Percentiles rank a stretch among this genome's conserved stretches.
Conservation (phyloP, 2,888 invertebrate genomes). For the Cetonia aurata region DNA sequence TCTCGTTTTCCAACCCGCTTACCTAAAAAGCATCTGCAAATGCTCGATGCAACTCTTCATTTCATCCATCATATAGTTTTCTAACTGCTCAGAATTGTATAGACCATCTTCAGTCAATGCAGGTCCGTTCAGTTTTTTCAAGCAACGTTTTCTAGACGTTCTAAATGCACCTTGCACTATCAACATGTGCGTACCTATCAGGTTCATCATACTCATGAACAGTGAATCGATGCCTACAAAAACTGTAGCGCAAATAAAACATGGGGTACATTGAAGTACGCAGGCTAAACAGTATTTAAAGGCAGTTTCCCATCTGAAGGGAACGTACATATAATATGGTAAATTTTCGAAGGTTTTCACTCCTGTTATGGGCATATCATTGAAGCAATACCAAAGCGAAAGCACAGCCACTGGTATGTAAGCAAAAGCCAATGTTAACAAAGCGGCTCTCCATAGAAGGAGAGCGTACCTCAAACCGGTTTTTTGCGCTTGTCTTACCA, state of each 20-base stretch:
- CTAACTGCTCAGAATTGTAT: constrained; percentile 45
- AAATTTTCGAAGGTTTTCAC: constrained; percentile 20
- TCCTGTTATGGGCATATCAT: constrained; percentile 18
- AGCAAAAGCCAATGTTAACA: constrained; percentile 55
- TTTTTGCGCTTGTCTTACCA: constrained; percentile 53
- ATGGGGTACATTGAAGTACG: constrained; percentile 60
- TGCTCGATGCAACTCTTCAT: constrained; percentile 59
- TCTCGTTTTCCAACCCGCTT: constrained; percentile 19
- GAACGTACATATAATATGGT: constrained; percentile 50
- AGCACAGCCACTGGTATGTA: constrained; percentile 55
- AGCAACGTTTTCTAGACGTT: constrained; percentile 53
- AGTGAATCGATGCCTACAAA: constrained; percentile 61
- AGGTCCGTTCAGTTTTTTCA: constrained; percentile 40
- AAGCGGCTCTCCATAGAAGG: constrained; percentile 55
- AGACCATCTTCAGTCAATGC: constrained; percentile 11
- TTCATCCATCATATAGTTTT: constrained; percentile 54
- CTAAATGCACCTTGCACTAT: constrained; percentile 61
- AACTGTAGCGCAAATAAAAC: constrained; percentile 60
- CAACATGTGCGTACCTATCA: constrained; percentile 58
- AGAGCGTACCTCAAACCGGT: constrained; percentile 54
- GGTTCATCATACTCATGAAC: constrained; percentile 63
- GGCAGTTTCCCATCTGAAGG: constrained; percentile 58
- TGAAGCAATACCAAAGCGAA: constrained; percentile 41
- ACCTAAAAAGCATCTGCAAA: constrained; percentile 59
- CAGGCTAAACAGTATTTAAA: constrained; percentile 57